A percentile compares a stretch with the other conserved stretches of the same genome.
Conservation (phyloP, 1,140 invertebrate species). For the Drosophila biarmipes region DNA sequence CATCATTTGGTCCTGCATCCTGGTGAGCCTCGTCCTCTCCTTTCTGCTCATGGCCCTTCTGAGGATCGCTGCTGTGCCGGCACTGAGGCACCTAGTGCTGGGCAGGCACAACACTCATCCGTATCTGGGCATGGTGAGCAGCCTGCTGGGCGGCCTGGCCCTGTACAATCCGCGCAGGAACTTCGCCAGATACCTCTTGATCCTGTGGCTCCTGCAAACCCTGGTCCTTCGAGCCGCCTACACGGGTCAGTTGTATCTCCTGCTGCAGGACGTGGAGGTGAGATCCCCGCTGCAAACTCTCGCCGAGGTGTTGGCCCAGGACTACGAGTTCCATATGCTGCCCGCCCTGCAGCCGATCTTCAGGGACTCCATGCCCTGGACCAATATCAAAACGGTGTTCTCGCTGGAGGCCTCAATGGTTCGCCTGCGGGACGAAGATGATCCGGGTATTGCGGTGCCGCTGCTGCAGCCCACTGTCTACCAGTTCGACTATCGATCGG, state of each 20-base stretch:
- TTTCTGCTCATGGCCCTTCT: constrained; percentile 47
- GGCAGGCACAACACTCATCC: constrained; percentile 55
- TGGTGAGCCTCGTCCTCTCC: constrained; percentile 34
- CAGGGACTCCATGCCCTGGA: constrained; percentile 17
- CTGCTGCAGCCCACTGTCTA: constrained; percentile 47
- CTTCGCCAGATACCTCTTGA: constrained; percentile 66
- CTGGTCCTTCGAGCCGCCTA: constrained; percentile 73
- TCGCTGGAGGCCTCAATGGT: background rate
- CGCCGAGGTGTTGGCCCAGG: constrained; percentile 45
- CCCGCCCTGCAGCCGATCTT: constrained; percentile 49
- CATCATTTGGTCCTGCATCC: constrained; percentile 66
- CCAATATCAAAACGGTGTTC: background rate
- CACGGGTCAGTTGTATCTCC: constrained; percentile 64
- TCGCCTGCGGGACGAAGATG: constrained; percentile 38
- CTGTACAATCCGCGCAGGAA: constrained; percentile 51
- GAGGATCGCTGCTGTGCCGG: background rate
- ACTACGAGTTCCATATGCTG: constrained; percentile 56
- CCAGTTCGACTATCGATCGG: constrained; percentile 42
- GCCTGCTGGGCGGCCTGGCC: constrained; percentile 45
- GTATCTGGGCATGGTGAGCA: constrained; percentile 56
- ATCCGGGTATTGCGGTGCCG: constrained; percentile 47
- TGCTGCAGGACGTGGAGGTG: constrained; percentile 66
- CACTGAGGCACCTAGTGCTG: constrained; percentile 50
- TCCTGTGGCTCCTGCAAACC: constrained; percentile 63
- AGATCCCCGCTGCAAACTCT: constrained; percentile 41